Evolutionary conservation across 2,113 vertebrate species (phyloP).

Genomic region (Ctenomys sociabilis): DNA sequence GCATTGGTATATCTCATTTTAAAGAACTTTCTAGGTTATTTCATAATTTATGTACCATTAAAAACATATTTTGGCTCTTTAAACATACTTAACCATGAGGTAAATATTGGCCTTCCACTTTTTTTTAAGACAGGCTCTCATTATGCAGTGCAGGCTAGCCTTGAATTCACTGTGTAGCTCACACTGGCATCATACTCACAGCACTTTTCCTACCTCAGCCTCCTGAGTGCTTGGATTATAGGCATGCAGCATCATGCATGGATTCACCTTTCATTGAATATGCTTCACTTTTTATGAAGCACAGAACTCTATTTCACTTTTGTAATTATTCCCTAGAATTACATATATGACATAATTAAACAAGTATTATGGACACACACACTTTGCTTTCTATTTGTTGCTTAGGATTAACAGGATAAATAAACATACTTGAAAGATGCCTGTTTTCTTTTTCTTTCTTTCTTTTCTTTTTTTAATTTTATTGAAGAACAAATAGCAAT

Average conservation of each 20-base stretch:
- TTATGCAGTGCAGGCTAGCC: not conserved
- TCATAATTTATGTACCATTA: not conserved
- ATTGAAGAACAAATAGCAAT: too few species aligned
- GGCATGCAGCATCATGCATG: too few species aligned
- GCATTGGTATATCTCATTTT: not conserved
- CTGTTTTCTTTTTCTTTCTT: not conserved
- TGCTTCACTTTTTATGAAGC: not conserved
- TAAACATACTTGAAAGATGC: slow-evolving; percentile 8
- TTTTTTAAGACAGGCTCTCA: not conserved
- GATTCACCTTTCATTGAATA: not conserved
- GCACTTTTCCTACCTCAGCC: too few species aligned
- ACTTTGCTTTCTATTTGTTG: not conserved
- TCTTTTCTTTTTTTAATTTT: too few species aligned
- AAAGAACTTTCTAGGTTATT: not conserved
- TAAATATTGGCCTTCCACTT: not conserved
- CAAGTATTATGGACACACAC: not conserved
- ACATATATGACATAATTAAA: not conserved
- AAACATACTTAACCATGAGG: not conserved
- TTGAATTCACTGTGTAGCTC: not conserved
- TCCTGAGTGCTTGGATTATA: too few species aligned
- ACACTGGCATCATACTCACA: too few species aligned
- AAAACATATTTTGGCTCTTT: not conserved
- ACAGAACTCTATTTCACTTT: not conserved
- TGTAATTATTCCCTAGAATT: not conserved
- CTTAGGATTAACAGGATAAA: not conserved